Conservation (phyloP, 2,888 invertebrate genomes). For the Lasioglossum pauxillum region DNA sequence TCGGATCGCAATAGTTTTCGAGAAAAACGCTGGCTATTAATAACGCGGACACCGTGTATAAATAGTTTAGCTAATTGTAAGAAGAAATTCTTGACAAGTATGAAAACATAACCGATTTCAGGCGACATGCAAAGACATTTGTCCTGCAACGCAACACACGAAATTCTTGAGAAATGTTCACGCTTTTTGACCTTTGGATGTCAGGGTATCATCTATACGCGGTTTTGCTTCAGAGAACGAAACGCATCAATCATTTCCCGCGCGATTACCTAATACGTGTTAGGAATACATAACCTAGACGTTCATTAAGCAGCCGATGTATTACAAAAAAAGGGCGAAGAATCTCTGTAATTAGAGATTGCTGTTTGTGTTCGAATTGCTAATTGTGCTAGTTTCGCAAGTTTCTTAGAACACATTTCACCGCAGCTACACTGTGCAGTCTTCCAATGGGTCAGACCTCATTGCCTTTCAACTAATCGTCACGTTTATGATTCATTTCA, state of each 20-base stretch:
- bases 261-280: constrained; percentile 22
- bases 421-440: not conserved
- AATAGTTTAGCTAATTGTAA: too few relatives aligned
- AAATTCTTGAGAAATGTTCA: constrained; percentile 3
- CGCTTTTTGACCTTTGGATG: not conserved
- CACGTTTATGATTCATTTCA: not conserved
- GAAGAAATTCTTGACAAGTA: too few relatives aligned
- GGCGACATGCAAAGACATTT: not conserved
- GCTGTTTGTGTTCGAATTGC: not conserved
- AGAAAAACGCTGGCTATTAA: too few relatives aligned
- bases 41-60: too few relatives aligned
- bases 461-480: constrained; percentile 26
- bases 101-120: not conserved
- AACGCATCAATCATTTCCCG: constrained; percentile 42
- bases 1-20: too few relatives aligned
- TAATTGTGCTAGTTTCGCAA: constrained; percentile 43
- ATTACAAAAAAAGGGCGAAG: constrained; percentile 30
- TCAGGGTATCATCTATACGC: not conserved
- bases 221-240: not conserved
- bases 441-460: not conserved
- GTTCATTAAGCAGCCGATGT: constrained; percentile 13
- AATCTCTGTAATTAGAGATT: constrained; percentile 31
- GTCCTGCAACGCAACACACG: not conserved
- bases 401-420: not conserved
- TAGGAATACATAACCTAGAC: constrained; percentile 14